Base-by-base conservation (phyloP, 1,140 invertebrate species). In the Thaumetopoea pityocampa region DNA sequence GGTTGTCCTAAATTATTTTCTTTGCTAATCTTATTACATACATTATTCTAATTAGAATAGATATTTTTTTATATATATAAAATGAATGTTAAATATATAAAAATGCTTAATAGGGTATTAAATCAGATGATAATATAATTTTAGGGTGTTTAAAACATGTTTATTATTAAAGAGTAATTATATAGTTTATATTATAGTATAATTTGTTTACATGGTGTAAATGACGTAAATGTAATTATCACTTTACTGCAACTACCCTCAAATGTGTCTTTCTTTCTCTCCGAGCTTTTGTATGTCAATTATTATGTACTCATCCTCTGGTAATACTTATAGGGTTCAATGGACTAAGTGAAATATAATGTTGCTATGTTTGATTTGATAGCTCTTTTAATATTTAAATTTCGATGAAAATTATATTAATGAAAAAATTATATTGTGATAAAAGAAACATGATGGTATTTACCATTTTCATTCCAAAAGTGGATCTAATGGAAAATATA, bases 281-380 rank as follows among this genome's bases (percentile, higher is more conserved):
- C 29, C 45, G 56, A 60, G 56, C 56, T 60, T 59, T 38, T 45
- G 33, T 42, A 48, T 17, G 56, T 60, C 56, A 60, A 60, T 60
- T 60, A 54, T 40, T 22, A 35, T 12, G 4, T 24, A 38, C 28
- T 36, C 14, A 34, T 36, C 40, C 43, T 34, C 24, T 44, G 38
- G 22, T 43, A 40, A 20, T 9, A 35, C 17, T 33, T 23, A 53
- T 46, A 53, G 45, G 46, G 51, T 50, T 32, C 37, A 18, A 30
- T 7, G 12, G 19, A 16, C 20, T 23, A 38, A 28, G 27, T 14
- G 32, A 41, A 41, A 27, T 41, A 30, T n/a, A n/a, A n/a, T n/a
- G n/a, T 41, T 28, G 37, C 37, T 41, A 41, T 41, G 30, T 34
- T 41, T 36, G 26, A 23, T 32, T 28, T 17, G 34, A 4, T 32